Conservation (phyloP, 2,797 vertebrate species). For the Phoeniculus purpureus region DNA sequence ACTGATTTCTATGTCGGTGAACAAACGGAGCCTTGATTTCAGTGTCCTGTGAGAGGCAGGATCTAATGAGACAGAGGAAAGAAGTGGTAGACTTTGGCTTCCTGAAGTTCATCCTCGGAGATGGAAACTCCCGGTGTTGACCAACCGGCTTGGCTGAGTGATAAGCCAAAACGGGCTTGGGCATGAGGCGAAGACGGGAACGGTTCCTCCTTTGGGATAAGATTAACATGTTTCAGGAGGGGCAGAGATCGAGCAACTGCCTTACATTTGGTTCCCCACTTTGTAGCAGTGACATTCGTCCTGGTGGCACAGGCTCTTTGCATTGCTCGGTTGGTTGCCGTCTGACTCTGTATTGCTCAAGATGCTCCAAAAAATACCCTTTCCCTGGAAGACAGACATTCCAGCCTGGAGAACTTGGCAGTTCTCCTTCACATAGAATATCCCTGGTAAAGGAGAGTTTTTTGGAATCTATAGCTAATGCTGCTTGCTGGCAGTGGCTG, state of each 20-base stretch:
- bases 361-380: not conserved
- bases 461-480: constrained; percentile 31
- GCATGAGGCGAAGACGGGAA: not conserved
- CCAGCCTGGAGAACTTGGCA: constrained; percentile 59
- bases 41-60: constrained; percentile 68
- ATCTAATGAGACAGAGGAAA: constrained; percentile 61
- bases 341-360: not conserved
- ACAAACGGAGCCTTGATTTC: not conserved
- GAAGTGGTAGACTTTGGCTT: constrained; percentile 66
- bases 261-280: not conserved
- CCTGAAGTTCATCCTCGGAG: constrained; percentile 58
- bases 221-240: not conserved
- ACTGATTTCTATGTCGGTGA: not conserved
- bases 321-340: not conserved
- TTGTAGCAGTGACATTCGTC: rapidly evolving
- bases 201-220: not conserved
- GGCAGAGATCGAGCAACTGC: not conserved
- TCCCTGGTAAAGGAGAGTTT: constrained; percentile 20
- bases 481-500: constrained; percentile 30
- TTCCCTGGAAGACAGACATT: constrained; percentile 51
- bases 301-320: rapidly evolving
- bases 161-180: constrained; percentile 46
- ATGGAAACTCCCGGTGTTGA: constrained; percentile 64
- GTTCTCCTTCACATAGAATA: constrained; percentile 37
- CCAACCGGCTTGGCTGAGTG: constrained; percentile 32